Evolutionary conservation across 2,113 vertebrate genomes (phyloP).

Genomic region (Psophia crepitans): DNA sequence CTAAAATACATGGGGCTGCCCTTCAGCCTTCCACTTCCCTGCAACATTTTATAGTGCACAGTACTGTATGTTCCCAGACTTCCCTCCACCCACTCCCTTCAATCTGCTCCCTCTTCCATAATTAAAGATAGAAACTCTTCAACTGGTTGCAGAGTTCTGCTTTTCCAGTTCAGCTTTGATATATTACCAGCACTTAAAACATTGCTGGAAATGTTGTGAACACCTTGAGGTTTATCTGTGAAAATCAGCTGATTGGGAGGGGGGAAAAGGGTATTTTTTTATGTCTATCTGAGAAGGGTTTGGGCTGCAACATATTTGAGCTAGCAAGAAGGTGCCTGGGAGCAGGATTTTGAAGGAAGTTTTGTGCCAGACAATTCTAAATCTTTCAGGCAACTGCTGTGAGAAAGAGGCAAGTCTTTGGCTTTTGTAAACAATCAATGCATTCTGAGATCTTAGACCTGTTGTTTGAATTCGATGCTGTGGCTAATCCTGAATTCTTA

Average conservation of each 20-base stretch:
- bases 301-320: not conserved
- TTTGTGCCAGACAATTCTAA: not conserved
- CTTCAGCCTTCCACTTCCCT: slow-evolving; percentile 60
- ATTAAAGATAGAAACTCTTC: slow-evolving; percentile 57
- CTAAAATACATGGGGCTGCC: slow-evolving; percentile 46
- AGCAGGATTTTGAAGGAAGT: not conserved
- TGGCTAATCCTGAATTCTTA: not conserved
- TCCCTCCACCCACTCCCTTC: slow-evolving; percentile 58
- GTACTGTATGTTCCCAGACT: slow-evolving; percentile 58
- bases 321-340: not conserved
- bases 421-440: not conserved
- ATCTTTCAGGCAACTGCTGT: not conserved
- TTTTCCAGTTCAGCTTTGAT: slow-evolving; percentile 43
- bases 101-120: slow-evolving; percentile 57
- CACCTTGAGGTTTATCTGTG: not conserved
- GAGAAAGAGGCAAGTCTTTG: not conserved
- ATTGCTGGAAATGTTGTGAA: not conserved
- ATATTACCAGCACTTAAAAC: not conserved
- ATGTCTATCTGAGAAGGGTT: not conserved
- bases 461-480: not conserved
- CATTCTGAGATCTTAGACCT: not conserved
- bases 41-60: slow-evolving; percentile 30
- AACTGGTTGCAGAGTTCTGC: slow-evolving; percentile 30
- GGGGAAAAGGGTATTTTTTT: not conserved
- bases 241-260: not conserved